Conservation (phyloP, 2,888 invertebrate species). For the Drosophila picticornis region DNA sequence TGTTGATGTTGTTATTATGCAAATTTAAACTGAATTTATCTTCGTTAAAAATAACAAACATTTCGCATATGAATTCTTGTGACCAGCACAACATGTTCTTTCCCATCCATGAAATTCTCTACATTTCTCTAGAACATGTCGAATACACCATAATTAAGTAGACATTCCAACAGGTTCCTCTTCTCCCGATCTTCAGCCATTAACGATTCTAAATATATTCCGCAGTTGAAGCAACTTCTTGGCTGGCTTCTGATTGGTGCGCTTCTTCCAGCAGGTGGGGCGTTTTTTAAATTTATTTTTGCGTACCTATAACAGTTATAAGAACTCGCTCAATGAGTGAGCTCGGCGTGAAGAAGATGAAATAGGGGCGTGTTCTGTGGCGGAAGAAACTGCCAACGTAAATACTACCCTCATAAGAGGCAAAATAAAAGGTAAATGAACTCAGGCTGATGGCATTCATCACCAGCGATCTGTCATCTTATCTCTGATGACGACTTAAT, state of each 20-base stretch:
- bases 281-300: conserved; percentile 44
- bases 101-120: neutral
- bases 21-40: neutral
- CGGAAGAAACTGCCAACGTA: conserved; percentile 20
- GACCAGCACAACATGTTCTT: neutral
- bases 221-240: neutral
- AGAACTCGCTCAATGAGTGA: conserved; percentile 41
- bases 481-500: conserved; percentile 35
- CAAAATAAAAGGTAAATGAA: conserved; percentile 45
- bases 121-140: neutral
- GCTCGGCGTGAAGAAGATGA: conserved; percentile 15
- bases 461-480: conserved; percentile 57
- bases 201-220: conserved; percentile 1
- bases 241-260: conserved; percentile 48
- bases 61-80: neutral
- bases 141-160: conserved; percentile 16
- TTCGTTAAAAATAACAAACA: neutral
- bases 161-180: conserved; percentile 10
- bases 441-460: conserved; percentile 24
- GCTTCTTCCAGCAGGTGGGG: conserved; percentile 41
- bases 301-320: conserved; percentile 33
- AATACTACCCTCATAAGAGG: conserved; percentile 44
- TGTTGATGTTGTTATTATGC: neutral
- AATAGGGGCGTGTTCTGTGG: conserved; percentile 47
- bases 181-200: neutral